Base-by-base conservation (phyloP, 2,888 invertebrate genomes). In the Clivina fossor region DNA sequence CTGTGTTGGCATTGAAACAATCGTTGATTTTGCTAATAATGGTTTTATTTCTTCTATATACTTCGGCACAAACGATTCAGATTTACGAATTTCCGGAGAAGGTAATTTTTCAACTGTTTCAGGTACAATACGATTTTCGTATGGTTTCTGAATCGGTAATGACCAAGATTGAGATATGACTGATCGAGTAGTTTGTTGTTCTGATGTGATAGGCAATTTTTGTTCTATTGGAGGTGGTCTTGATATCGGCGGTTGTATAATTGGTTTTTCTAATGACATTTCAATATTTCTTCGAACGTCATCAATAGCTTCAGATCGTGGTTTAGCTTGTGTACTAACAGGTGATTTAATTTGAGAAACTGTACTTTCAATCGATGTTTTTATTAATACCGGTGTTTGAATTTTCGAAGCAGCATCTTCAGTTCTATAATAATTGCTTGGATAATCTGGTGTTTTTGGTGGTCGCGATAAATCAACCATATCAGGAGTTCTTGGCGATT, bases 391-490 rank as follows among this genome's bases (percentile, higher is more conserved):
- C 7, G 61, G 26, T 18, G 46, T 37, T 16, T 49, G 46, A 9
- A 38, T 20, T 3, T 47, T 58, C 5, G 61, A 59, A 0, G 65
- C 61, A n/a, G 71, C 64, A 24, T 74, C 73, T 1, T 70, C 66
- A 7, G 73, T 69, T 33, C 77, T 76, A 62, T 76, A 75, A 64
- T 78, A 80, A 61, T 69, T 80, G 64, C 75, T 76, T 67, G 78
- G 76, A 59, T 77, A 72, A 60, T 80, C 80, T 1, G 78, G 78
- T 3, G 80, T 80, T 69, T 78, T 83, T 61, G 74, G 80, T 53
- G 74, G 78, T 64, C 71, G 78, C 38, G 73, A 76, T 41, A 78
- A 70, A 61, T 80, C 80, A 43, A 78, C 73, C 35, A 69, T 68
- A 60, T 77, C 77, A 3, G 76, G 74, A 13, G 76, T 74, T 60